These are phyloP conservation scores for Osmoderma eremita DNA, from an alignment of 2,888 invertebrate genomes.

Conservation along the genomic window DNA sequence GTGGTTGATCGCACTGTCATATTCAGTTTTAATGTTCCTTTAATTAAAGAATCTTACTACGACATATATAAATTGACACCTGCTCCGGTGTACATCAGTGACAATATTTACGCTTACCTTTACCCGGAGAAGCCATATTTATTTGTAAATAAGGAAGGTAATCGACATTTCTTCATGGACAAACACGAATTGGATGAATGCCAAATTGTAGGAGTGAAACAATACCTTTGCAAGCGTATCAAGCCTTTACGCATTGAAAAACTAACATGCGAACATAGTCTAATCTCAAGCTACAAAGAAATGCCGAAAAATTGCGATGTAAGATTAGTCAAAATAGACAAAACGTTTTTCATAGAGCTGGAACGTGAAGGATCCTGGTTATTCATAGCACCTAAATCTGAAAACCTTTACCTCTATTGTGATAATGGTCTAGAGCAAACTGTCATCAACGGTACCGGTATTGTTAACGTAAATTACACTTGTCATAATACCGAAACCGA, in stretches of 20 bases:
- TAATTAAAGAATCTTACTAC: background rate
- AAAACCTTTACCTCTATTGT: background rate
- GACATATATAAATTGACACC: slow-evolving; percentile 14
- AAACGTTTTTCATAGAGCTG: slow-evolving; percentile 4
- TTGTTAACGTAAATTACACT: slow-evolving; percentile 3
- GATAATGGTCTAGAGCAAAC: background rate
- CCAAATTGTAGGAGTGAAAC: background rate
- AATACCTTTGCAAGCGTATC: slow-evolving; percentile 6
- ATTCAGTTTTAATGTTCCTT: slow-evolving; percentile 2
- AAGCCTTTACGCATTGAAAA: slow-evolving; percentile 7
- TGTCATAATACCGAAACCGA: slow-evolving; percentile 5
- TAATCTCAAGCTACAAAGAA: background rate
- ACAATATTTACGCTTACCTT: slow-evolving; percentile 18
- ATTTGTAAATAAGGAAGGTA: slow-evolving; percentile 8
- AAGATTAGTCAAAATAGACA: slow-evolving; percentile 13
- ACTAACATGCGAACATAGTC: slow-evolving; percentile 3
- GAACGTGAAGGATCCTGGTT: slow-evolving; percentile 10
- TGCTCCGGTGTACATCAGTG: slow-evolving; percentile 5
- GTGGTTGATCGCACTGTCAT: slow-evolving; percentile 3
- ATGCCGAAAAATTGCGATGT: slow-evolving; percentile 12
- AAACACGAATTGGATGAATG: slow-evolving; percentile 7
- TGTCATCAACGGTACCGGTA: slow-evolving; percentile 1
- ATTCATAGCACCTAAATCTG: slow-evolving; percentile 2
- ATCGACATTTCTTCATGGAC: slow-evolving; percentile 16
- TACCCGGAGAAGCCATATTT: slow-evolving; percentile 19